A percentile compares a stretch with the other conserved stretches of the same genome.
These are phyloP conservation scores for Bombus huntii DNA, from an alignment of 1,140 invertebrate genomes.

Conservation along the genomic window DNA sequence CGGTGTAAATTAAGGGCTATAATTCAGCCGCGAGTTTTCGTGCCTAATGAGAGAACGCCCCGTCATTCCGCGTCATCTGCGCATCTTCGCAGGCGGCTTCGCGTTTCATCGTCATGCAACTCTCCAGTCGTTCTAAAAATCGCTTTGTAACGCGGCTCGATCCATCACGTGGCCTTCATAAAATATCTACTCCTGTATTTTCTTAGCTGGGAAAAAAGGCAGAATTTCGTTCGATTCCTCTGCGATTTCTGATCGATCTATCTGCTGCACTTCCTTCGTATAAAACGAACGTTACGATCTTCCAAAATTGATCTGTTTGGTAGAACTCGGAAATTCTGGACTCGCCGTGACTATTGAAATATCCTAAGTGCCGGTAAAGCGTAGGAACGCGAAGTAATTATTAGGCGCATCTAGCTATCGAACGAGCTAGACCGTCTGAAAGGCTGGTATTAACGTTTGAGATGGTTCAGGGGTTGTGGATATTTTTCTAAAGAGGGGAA, in stretches of 20 bases:
- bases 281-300: no score
- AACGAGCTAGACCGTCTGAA: constrained; percentile 1
- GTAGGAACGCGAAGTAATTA: constrained; percentile 3
- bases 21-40: constrained; percentile 63
- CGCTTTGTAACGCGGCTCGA: constrained; percentile 61
- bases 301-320: no score
- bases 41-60: constrained; percentile 64
- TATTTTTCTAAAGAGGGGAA: constrained; percentile 27
- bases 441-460: background rate
- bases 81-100: constrained; percentile 61
- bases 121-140: constrained; percentile 46
- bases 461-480: constrained; percentile 6
- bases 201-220: background rate
- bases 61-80: constrained; percentile 68
- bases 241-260: background rate
- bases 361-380: no score
- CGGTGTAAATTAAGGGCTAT: constrained; percentile 64
- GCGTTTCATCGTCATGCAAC: constrained; percentile 1
- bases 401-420: no score
- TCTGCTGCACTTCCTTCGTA: no score
- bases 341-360: no score
- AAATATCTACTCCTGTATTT: constrained; percentile 29
- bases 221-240: background rate
- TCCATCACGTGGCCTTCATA: constrained; percentile 52
- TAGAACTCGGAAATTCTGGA: no score